phyloP scores from a whole-genome alignment of 2,888 invertebrate species.

The Argyra leucocephala region DNA sequence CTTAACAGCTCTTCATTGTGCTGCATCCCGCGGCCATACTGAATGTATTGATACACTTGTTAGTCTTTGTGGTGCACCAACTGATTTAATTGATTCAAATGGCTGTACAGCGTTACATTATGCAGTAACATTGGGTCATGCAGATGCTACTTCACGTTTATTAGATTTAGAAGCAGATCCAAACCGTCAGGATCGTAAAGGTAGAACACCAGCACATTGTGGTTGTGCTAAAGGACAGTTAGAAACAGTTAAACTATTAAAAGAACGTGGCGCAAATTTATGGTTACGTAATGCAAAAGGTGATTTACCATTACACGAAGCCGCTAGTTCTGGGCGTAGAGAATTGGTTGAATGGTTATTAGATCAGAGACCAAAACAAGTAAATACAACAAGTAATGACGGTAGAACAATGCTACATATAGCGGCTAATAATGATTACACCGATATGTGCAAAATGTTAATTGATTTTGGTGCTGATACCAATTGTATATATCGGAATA shows the following conservation, averaged over 20 bases:
- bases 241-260: constrained; percentile 68
- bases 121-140: constrained; percentile 90
- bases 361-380: constrained; percentile 68
- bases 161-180: constrained; percentile 84
- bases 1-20: constrained; percentile 90
- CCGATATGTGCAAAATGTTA: constrained; percentile 83
- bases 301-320: constrained; percentile 92
- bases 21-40: constrained; percentile 90
- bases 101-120: constrained; percentile 95
- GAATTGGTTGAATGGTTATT: constrained; percentile 84
- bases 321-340: constrained; percentile 81
- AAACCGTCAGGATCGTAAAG: constrained; percentile 85
- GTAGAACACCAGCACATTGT: constrained; percentile 86
- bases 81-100: constrained; percentile 84
- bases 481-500: constrained; percentile 73
- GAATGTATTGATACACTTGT: constrained; percentile 83
- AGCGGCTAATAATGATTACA: constrained; percentile 85
- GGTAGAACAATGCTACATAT: constrained; percentile 89
- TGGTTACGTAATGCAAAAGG: constrained; percentile 90
- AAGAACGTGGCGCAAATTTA: constrained; percentile 70
- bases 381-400: constrained; percentile 83
- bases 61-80: constrained; percentile 76
- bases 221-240: constrained; percentile 94
- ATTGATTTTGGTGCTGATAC: constrained; percentile 76
- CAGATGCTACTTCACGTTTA: constrained; percentile 81